Conservation (phyloP, 2,888 invertebrate genomes). For the Sphaerophoria rueppellii region DNA sequence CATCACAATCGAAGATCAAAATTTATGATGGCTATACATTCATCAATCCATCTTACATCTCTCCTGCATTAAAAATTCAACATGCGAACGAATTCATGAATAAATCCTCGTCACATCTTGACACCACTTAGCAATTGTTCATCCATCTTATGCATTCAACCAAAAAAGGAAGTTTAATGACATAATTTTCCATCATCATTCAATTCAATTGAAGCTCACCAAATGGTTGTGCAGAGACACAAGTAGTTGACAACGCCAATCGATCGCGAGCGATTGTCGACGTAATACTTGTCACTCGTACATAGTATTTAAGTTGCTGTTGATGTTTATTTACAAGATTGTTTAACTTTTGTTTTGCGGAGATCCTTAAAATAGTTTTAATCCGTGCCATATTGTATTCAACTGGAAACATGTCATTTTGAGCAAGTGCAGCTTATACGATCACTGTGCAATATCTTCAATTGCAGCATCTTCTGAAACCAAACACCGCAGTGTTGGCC, state of each 20-base stretch:
- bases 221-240: neutral
- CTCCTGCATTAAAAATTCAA: constrained; percentile 3
- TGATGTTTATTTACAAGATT: neutral
- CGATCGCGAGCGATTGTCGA: constrained; percentile 29
- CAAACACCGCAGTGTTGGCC: too few species aligned
- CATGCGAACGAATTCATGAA: constrained; percentile 19
- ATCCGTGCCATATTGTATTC: constrained; percentile 30
- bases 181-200: constrained; percentile 68
- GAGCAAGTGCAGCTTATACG: constrained; percentile 56
- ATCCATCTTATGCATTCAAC: constrained; percentile 27
- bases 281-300: constrained; percentile 26
- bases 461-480: neutral
- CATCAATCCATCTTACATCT: constrained; percentile 44
- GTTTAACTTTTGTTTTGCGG: constrained; percentile 1
- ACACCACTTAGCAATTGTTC: constrained; percentile 43
- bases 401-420: constrained; percentile 59
- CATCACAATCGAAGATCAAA: neutral
- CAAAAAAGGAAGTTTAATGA: constrained; percentile 61
- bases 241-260: constrained; percentile 23
- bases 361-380: neutral
- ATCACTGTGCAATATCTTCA: constrained; percentile 51
- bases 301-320: neutral
- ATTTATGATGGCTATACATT: constrained; percentile 13
- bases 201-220: constrained; percentile 40
- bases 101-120: constrained; percentile 52